A percentile compares a stretch with the other conserved stretches of the same genome.
Evolutionary conservation across 2,888 invertebrate genomes (phyloP).

Genomic region (Machimus rusticus): DNA sequence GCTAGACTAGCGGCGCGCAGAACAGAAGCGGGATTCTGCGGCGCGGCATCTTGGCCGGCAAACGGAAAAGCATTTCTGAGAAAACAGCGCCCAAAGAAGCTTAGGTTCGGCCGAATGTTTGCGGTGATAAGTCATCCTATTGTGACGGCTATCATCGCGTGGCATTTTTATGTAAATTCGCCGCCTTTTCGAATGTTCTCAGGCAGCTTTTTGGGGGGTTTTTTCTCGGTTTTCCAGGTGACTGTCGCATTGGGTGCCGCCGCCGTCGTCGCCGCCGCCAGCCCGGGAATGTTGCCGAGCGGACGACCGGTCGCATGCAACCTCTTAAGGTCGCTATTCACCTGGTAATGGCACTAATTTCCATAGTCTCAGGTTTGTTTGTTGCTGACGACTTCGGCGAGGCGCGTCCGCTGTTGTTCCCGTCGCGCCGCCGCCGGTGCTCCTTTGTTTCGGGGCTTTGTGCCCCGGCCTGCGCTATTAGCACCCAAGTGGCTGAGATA

Average conservation of each 20-base stretch:
- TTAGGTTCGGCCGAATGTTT: constrained; percentile 18
- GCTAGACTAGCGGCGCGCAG: neutral
- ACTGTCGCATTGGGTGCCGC: constrained; percentile 1
- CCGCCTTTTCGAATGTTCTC: constrained; percentile 3
- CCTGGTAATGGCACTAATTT: constrained; percentile 26
- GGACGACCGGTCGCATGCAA: neutral
- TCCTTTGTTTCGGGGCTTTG: neutral
- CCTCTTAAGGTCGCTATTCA: constrained; percentile 19
- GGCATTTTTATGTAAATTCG: constrained; percentile 38
- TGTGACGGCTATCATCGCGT: constrained; percentile 25
- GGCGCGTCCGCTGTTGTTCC: neutral
- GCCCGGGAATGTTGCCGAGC: neutral
- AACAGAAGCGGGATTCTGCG: neutral
- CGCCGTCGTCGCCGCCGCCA: neutral
- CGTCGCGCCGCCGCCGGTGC: neutral
- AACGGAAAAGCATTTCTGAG: neutral
- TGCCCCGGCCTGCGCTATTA: neutral
- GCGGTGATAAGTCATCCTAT: constrained; percentile 31
- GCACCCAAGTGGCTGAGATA: constrained; percentile 3
- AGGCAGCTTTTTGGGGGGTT: neutral
- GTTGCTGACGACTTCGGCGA: neutral
- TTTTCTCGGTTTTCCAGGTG: constrained; percentile 10
- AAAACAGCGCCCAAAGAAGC: constrained; percentile 7
- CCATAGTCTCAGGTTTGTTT: neutral
- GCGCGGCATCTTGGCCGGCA: neutral